Base-by-base conservation (phyloP, 2,113 vertebrate species). In the Etheostoma spectabile region DNA sequence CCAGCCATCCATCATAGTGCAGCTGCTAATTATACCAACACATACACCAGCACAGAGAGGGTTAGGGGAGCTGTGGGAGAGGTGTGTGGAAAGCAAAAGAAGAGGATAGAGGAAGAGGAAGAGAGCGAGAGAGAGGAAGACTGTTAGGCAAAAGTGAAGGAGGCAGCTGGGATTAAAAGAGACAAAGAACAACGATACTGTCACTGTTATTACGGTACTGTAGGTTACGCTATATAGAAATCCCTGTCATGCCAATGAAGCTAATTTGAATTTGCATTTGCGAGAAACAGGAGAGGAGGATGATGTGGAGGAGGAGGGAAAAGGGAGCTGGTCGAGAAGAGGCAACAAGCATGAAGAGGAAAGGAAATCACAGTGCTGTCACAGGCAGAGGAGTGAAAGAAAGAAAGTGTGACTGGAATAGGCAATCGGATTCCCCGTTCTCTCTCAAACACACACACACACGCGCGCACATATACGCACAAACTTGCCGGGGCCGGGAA, bases 341-440 rank as follows among this genome's bases (percentile, higher is more conserved):
- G 61, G 88, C 86, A 91, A 61, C 61, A 82, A 81, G 88, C 91
- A 90, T 91, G 91, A 91, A 90, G 88, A 86, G 83, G 74, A 67
- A 80, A 88, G 87, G 83, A 88, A 90, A 91, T 77, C 30, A 30
- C 30, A 30, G 87, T 86, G 86, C 87, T 88, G 92, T 91, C 91
- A 90, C 82, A 88, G 81, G 79, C 84, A 84, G 84, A 88, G 77
- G 66, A 88, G 84, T 85, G 83, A 87, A 89, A 72, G 84, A 82
- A 49, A 64, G 70, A 80, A 45, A 74, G 75, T 90, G 90, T 91
- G 91, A 93, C 88, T 90, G 86, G 88, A 91, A 89, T 92, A 83
- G 82, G 56, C 85, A 89, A 93, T 93, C 79, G 75, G 63, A 79
- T 80, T 80, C 69, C 35, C 52, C 22, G 67, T 67, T 51, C 56